Conservation (phyloP, 2,113 vertebrate genomes). For the Ciconia boyciana region DNA sequence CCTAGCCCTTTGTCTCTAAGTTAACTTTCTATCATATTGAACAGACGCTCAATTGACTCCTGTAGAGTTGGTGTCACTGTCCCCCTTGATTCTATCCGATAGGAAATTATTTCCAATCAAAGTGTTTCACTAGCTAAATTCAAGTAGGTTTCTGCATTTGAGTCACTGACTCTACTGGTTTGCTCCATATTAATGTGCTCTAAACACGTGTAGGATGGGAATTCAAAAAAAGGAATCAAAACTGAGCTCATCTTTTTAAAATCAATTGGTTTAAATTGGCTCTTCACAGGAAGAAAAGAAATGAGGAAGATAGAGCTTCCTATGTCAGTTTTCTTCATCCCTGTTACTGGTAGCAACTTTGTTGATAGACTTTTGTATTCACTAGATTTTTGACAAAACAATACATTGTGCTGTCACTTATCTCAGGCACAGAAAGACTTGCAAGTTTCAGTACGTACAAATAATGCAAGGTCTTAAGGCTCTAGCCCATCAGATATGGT, state of each 20-base stretch:
- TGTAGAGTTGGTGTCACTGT: background rate
- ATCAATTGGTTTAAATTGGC: background rate
- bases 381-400: background rate
- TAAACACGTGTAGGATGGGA: background rate
- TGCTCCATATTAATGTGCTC: background rate
- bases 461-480: background rate
- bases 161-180: background rate
- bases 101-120: background rate
- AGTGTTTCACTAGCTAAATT: background rate
- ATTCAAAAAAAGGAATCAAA: background rate
- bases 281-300: background rate
- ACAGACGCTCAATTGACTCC: background rate
- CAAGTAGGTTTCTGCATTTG: background rate
- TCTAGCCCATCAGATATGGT: background rate
- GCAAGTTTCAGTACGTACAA: background rate
- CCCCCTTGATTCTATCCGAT: background rate
- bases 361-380: background rate
- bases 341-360: background rate
- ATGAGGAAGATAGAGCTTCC: background rate
- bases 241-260: background rate
- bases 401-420: background rate
- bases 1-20: background rate
- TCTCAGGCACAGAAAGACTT: background rate
- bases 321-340: background rate
- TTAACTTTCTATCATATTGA: background rate